Evolutionary conservation across 2,113 vertebrate genomes (phyloP), one percentile per base, ranked within the genome.

Genomic region (Scalopus aquaticus): DNA sequence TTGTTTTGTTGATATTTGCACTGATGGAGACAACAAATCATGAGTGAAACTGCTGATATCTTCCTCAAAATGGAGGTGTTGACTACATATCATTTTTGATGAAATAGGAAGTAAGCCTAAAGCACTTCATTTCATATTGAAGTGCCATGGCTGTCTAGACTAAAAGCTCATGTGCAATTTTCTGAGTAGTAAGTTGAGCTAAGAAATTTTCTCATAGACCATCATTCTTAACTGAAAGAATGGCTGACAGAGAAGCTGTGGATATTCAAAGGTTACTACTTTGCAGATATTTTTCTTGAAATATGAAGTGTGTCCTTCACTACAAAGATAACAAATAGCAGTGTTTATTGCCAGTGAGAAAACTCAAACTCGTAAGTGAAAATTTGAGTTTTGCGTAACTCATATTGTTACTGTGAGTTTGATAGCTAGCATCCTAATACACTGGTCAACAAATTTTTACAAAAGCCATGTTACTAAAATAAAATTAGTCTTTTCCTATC

Each of bases 321-420:
- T 13, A 62, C 2, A 60, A 30, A 6, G n/a, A 46, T 95, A 80
- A 44, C 32, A 24, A 46, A 17, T 87, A 67, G 46, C 17, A 30
- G 3, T 80, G 67, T 82, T 92, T 90, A 16, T 65, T 92, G 1
- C 22, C 69, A 77, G 7, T 51, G 26, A 60, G 35, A 78, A 93
- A 39, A 89, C 13, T 46, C 16, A 3, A 28, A 62, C 16, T 88
- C 94, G 78, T 11, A 92, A 46, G 26, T 86, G 20, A 89, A 82
- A 93, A 72, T 60, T 70, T 37, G 15, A 91, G 92, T 28, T 46
- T 93, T 73, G 49, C 39, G 81, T 76, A 81, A 72, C 24, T 54
- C 20, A 1, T 26, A n/a, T n/a, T n/a, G n/a, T n/a, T n/a, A n/a
- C n/a, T n/a, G n/a, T n/a, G n/a, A n/a, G n/a, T n/a, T n/a, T n/a